These are phyloP conservation scores for Latrodectus elegans DNA, from an alignment of 2,888 invertebrate species.

Conservation along the genomic window DNA sequence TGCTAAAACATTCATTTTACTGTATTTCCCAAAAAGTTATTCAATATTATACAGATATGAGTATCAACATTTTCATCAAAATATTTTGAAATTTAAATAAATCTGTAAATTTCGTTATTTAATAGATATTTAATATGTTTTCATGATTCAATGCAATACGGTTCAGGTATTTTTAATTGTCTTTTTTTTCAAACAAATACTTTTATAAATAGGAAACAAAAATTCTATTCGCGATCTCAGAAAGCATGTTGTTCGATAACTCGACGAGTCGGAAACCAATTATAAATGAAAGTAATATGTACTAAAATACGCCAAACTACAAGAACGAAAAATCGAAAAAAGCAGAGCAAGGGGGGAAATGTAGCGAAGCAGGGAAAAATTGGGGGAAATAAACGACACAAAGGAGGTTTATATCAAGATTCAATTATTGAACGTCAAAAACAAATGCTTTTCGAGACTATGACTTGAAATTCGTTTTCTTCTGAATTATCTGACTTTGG, in stretches of 20 bases:
- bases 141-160: too few relatives aligned
- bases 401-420: slow-evolving; percentile 53
- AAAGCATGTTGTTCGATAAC: slow-evolving; percentile 33
- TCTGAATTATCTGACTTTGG: slow-evolving; percentile 34
- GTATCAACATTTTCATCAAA: too few relatives aligned
- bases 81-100: too few relatives aligned
- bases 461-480: slow-evolving; percentile 31
- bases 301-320: slow-evolving; percentile 21
- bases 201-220: not conserved
- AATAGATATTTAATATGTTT: too few relatives aligned
- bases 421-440: slow-evolving; percentile 57
- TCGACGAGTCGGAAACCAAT: slow-evolving; percentile 31
- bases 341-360: not conserved
- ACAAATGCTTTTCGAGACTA: slow-evolving; percentile 51
- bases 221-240: not conserved
- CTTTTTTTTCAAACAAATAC: too few relatives aligned
- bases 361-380: not conserved
- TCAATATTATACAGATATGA: too few relatives aligned
- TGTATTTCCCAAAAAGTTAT: too few relatives aligned
- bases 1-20: too few relatives aligned
- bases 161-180: too few relatives aligned
- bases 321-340: slow-evolving; percentile 28
- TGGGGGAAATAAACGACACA: not conserved
- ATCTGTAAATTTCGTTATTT: too few relatives aligned
- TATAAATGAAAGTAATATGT: slow-evolving; percentile 33